These are phyloP conservation scores for Nineta flava DNA, from an alignment of 2,888 invertebrate species.

Conservation along the genomic window DNA sequence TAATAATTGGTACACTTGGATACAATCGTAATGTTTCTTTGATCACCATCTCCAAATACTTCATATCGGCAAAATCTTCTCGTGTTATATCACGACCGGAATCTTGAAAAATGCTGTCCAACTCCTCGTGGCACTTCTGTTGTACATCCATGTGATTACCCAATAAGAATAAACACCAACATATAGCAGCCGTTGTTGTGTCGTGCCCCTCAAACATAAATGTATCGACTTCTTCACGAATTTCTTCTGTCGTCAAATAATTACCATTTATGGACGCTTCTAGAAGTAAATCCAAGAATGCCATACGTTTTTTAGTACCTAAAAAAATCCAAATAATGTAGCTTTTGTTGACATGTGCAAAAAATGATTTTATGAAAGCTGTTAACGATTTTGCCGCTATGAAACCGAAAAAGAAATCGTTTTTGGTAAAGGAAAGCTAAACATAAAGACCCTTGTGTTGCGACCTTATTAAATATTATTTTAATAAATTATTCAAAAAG, in stretches of 20 bases:
- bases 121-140: conserved; percentile 22
- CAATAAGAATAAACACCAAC: conserved; percentile 23
- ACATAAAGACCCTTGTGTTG: too few species aligned
- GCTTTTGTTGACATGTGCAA: too few species aligned
- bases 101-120: conserved; percentile 20
- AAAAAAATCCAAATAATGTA: too few species aligned
- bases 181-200: conserved; percentile 24
- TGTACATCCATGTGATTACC: conserved; percentile 24
- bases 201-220: conserved; percentile 23
- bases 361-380: too few species aligned
- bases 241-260: conserved; percentile 20
- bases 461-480: too few species aligned
- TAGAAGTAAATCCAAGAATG: conserved; percentile 23
- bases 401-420: too few species aligned
- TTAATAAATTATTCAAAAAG: too few species aligned
- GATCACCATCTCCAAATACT: conserved; percentile 24
- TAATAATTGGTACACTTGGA: conserved; percentile 25
- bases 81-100: conserved; percentile 19
- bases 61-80: conserved; percentile 22
- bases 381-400: too few species aligned
- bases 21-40: conserved; percentile 25
- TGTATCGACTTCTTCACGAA: conserved; percentile 25
- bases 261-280: conserved; percentile 17
- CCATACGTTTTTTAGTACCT: conserved; percentile 19
- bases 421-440: too few species aligned